Evolutionary conservation across 2,888 invertebrate genomes (phyloP), one percentile per base, ranked within the genome.

Genomic region (Pristionchus maxplancki): DNA sequence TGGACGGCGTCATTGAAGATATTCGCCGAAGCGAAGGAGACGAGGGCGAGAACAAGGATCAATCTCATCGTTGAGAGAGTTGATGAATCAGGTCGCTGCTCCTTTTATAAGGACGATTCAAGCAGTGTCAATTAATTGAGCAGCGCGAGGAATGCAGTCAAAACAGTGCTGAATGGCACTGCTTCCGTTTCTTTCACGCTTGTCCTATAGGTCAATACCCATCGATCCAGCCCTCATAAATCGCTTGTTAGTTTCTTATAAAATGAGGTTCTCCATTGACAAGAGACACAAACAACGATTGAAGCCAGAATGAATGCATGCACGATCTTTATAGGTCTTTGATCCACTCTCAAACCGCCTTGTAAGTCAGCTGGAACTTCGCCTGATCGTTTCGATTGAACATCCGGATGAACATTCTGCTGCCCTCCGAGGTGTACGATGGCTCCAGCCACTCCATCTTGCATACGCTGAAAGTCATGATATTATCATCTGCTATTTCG

Each of bases 351-450:
- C 50, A 82, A 50, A 82, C 37, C 5, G 82, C 53, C 53, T 53
- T 82, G 82, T 82, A 82, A 3, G 53, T 82, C 34, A 82, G 17
- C 34, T 82, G 50, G 82, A 20, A 53, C 1, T 20, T 50, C 31
- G 82, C 64, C 44, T 64, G 85, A 34, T 34, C 9, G 71, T 13
- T 6, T 20, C 87, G 44, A 34, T 88, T 88, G 88, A 40, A 88
- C 40, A 88, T 20, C 15, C 62, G 53, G 15, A 88, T 88, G 88
- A 62, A 81, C 78, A 88, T 78, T 48, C 78, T 24, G 28, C 11
- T 37, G 58, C 88, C 62, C 58, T 88, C 88, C 31, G 88, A 88
- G 8, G 78, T 81, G 48, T 81, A 81, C n/a, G 78, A 40, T 9
- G 78, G 40, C 28, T 78, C 71, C 9, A 71, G 31, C 86, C 44